Base-by-base conservation (phyloP, 2,888 invertebrate species). In the Caenorhabditis panamensis region DNA sequence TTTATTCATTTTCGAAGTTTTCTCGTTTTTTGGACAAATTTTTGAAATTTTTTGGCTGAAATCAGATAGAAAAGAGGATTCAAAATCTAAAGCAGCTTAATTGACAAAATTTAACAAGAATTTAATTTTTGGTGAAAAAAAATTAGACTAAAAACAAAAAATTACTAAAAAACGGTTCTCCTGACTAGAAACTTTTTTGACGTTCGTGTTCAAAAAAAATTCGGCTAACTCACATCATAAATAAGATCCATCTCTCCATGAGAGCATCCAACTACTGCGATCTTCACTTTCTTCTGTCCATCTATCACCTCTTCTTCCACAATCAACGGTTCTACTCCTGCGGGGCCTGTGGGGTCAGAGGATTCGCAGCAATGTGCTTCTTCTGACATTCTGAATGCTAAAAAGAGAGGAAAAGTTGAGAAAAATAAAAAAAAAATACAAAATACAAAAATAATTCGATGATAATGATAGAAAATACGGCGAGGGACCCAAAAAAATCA, bases 211-310 rank as follows among this genome's bases (percentile, higher is more conserved):
- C 31, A 41, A 41, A 41, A 41, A 41, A 41, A 41, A 41, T 13
- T 41, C 41, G 2, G 16, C 5, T 41, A 13, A 13, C 41, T 41
- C 47, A 80, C 76, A 53, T 95, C 94, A 91, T 98, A 99, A 87
- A 99, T 97, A 90, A 94, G 95, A 89, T 99, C 97, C 81, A 99
- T 93, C 91, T 98, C 97, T 1, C 99, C 99, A 92, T 99, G 99
- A 88, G 97, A 96, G 92, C 99, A 99, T 68, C 99, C 99, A 93
- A 83, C 85, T 2, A 86, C 84, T 16, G 85, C 86, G 8, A 86
- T 71, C 24, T 68, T 37, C 9, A 69, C 59, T 61, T 83, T 83
- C 26, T 56, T 78, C 31, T 64, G 22, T 3, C 56, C 76, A 1
- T 36, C 49, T 1, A 9, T 28, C 0, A 58, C 26, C 41, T 68